Conservation (phyloP, 2,888 invertebrate genomes). For the Azorinus chamasolen region DNA sequence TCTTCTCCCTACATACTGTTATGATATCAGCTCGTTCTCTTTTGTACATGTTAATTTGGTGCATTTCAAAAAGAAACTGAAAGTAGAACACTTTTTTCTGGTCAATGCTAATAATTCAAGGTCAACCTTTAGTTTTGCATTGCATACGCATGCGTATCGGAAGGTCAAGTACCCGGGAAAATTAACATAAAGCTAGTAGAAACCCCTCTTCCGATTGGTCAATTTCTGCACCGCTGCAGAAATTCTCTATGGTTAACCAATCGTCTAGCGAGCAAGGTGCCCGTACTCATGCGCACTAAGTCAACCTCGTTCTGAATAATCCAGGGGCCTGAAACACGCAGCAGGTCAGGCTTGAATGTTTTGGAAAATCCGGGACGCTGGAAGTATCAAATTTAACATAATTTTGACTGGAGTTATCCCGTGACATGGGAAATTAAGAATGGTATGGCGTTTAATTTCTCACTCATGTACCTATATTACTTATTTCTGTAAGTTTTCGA, state of each 20-base stretch:
- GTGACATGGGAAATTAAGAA: conserved; percentile 4
- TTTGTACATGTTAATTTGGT: too few relatives aligned
- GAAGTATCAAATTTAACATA: conserved; percentile 15
- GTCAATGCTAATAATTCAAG: conserved; percentile 16
- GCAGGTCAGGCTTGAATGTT: conserved; percentile 62
- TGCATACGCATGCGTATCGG: conserved; percentile 58
- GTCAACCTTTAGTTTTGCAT: background rate
- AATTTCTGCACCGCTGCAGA: conserved; percentile 48
- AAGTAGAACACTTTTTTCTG: too few relatives aligned
- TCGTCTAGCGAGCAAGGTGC: conserved; percentile 51
- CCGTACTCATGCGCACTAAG: conserved; percentile 70
- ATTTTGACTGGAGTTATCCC: background rate
- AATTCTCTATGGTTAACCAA: conserved; percentile 63
- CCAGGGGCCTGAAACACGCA: conserved; percentile 70
- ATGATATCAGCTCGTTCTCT: too few relatives aligned
- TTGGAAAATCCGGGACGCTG: conserved; percentile 45
- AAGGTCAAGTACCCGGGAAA: conserved; percentile 52
- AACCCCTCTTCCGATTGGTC: conserved; percentile 62
- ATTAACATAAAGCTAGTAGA: conserved; percentile 43
- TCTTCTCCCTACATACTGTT: too few relatives aligned
- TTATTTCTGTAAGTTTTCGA: background rate
- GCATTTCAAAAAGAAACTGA: too few relatives aligned
- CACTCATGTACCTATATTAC: background rate
- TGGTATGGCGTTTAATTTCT: conserved; percentile 16
- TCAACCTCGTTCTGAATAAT: conserved; percentile 67